Percentiles rank a stretch among this genome's conserved stretches.
Evolutionary conservation across 2,888 invertebrate species (phyloP).

Genomic region (Tipula unca): DNA sequence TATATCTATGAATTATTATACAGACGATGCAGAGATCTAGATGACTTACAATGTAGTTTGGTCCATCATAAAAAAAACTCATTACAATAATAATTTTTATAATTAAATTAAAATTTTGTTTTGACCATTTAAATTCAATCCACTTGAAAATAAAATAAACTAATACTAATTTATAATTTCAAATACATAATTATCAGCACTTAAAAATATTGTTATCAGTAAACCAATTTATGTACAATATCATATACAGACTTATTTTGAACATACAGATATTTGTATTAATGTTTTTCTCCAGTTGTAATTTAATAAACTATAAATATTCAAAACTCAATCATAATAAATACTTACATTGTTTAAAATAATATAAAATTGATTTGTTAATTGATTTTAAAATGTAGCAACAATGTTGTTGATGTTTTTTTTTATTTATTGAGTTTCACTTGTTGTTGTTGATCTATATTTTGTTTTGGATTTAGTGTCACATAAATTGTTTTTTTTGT

Average conservation of each 20-base stretch:
- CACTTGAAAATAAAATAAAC: neutral
- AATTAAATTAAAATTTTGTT: neutral
- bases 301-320: neutral
- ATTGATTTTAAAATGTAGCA: conserved; percentile 3
- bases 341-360: neutral
- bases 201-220: neutral
- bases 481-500: neutral
- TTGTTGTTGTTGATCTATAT: neutral
- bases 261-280: neutral
- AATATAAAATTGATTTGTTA: neutral
- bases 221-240: neutral
- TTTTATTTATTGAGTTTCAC: neutral
- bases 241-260: neutral
- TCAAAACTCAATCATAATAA: neutral
- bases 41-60: neutral
- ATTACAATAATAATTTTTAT: neutral
- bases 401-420: neutral
- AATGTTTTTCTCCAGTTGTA: neutral
- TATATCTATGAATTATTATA: too few species aligned
- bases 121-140: neutral
- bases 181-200: neutral
- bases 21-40: too few species aligned
- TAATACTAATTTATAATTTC: neutral
- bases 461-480: neutral
- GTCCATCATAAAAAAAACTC: neutral